Percentiles rank a stretch among this genome's conserved stretches.
Evolutionary conservation across 2,888 invertebrate genomes (phyloP).

Genomic region (Calliopum simillimum): DNA sequence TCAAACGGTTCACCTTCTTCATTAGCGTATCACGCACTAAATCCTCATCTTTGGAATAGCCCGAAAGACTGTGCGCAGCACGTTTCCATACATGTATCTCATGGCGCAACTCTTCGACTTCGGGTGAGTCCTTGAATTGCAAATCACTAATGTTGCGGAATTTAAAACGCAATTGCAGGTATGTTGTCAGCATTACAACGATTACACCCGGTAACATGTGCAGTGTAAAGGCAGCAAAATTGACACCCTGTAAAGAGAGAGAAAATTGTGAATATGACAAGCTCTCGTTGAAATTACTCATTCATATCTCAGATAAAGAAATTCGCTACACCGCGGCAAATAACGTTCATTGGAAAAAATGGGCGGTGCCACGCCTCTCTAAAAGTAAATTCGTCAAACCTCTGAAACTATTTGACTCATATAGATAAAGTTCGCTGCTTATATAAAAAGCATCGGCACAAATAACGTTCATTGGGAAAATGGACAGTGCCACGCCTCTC

Average conservation of each 20-base stretch:
- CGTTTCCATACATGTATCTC: conserved; percentile 89
- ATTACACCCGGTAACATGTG: conserved; percentile 86
- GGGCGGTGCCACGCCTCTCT: no score
- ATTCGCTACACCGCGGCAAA: no score
- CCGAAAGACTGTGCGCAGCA: conserved; percentile 82
- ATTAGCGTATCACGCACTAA: conserved; percentile 81
- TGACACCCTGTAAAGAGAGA: conserved; percentile 76
- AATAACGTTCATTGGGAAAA: no score
- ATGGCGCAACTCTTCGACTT: conserved; percentile 78
- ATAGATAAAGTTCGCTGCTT: no score
- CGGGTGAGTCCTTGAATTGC: conserved; percentile 79
- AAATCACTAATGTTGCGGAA: conserved; percentile 80
- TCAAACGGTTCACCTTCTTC: conserved; percentile 79
- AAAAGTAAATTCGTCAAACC: no score
- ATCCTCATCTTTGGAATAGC: conserved; percentile 88
- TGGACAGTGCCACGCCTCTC: no score
- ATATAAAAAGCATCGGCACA: no score
- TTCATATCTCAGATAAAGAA: no score
- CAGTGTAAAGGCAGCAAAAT: conserved; percentile 82
- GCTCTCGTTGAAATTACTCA: no score
- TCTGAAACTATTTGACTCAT: no score
- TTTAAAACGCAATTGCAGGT: conserved; percentile 78
- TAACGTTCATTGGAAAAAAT: no score
- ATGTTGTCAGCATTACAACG: conserved; percentile 77
- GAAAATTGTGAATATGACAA: no score